Evolutionary conservation across 2,888 invertebrate species (phyloP).

Genomic region (Argyra leucocephala): DNA sequence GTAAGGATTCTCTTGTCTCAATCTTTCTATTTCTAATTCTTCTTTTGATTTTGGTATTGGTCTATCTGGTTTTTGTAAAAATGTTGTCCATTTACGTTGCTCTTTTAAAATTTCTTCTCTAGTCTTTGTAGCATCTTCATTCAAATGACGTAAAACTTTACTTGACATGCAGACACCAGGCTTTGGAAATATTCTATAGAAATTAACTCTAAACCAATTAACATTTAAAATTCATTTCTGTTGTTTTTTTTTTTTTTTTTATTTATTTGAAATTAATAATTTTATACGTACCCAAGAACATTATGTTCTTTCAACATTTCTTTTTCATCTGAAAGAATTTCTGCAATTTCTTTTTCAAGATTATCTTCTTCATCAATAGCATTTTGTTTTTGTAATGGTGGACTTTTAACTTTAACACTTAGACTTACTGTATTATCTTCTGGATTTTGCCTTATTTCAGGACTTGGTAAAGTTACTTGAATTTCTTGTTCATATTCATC

Average conservation of each 20-base stretch:
- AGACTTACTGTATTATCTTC: slow-evolving; percentile 3
- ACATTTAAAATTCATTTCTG: slow-evolving; percentile 1
- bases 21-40: slow-evolving; percentile 34
- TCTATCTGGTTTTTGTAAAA: slow-evolving; percentile 62
- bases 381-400: slow-evolving; percentile 9
- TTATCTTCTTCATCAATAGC: slow-evolving; percentile 24
- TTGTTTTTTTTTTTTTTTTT: too few species aligned
- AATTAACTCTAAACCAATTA: slow-evolving; percentile 52
- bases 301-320: slow-evolving; percentile 59
- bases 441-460: slow-evolving; percentile 13
- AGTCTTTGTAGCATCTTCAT: slow-evolving; percentile 48
- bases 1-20: slow-evolving; percentile 41
- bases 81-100: slow-evolving; percentile 61
- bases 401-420: background rate
- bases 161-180: slow-evolving; percentile 56
- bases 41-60: slow-evolving; percentile 50
- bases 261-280: background rate
- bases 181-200: slow-evolving; percentile 57
- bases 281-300: slow-evolving; percentile 50
- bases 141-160: slow-evolving; percentile 56
- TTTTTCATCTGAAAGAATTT: slow-evolving; percentile 57
- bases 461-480: background rate
- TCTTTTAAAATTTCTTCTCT: slow-evolving; percentile 48
- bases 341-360: slow-evolving; percentile 55
- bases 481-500: slow-evolving; percentile 16